phyloP scores from a whole-genome alignment of 2,888 invertebrate genomes.

The Cephus pygmeus region DNA sequence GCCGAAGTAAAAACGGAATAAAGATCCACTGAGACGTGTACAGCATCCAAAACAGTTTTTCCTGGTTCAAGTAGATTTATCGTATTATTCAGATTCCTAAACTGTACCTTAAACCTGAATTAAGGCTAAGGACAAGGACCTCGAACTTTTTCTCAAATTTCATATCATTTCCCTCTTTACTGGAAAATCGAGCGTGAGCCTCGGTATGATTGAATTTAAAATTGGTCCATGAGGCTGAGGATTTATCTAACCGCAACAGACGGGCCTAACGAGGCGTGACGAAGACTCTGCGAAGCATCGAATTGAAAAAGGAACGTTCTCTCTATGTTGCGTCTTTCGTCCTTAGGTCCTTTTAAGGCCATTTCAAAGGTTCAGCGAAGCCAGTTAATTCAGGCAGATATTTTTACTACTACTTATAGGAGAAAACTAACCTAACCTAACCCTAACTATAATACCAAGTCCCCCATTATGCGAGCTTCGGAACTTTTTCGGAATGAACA shows the following conservation, averaged over 20 bases:
- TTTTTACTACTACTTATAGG: background rate
- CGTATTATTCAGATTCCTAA: background rate
- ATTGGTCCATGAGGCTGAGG: background rate
- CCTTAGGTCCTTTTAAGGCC: background rate
- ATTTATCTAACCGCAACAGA: constrained; percentile 19
- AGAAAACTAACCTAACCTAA: background rate
- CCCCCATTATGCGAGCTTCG: no score
- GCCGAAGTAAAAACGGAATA: background rate
- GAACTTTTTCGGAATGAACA: no score
- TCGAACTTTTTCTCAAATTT: background rate
- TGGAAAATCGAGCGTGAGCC: background rate
- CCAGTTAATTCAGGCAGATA: background rate
- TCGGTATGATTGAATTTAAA: background rate
- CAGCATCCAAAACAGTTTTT: background rate
- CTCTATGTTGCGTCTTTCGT: background rate
- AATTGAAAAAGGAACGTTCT: background rate
- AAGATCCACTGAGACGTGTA: background rate
- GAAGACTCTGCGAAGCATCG: constrained; percentile 5
- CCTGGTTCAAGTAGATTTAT: background rate
- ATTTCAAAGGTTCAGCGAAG: background rate
- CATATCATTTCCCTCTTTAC: background rate
- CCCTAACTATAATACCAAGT: no score
- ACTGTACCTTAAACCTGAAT: background rate
- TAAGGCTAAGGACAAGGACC: background rate
- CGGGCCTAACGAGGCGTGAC: constrained; percentile 17